Evolutionary conservation across 2,113 vertebrate species (phyloP), one percentile per base, ranked within the genome.

Genomic region (Epinephelus cyanopodus): DNA sequence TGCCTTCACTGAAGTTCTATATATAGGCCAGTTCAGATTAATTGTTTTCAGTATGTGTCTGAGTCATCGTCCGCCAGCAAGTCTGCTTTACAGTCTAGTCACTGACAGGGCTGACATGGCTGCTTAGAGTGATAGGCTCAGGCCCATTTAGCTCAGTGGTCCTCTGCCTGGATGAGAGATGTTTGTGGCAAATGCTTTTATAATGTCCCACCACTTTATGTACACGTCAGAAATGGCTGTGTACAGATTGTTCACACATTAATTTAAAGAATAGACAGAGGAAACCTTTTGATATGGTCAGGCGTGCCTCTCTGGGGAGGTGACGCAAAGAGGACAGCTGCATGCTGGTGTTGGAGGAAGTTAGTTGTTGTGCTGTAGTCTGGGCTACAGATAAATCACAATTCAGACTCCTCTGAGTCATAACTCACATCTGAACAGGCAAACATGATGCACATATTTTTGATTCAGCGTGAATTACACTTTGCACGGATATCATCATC

Each of bases 11-110:
- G 42, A 14, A 13, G 15, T 33, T 69, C 72, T 83, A 81, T 76
- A 76, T 81, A 73, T 81, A 78, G 48, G 13, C 9, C 61, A 8
- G 47, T 33, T 84, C 48, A 17, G 3, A 70, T 72, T 14, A 65
- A 25, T 82, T 9, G 29, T n/a, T 71, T 33, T 77, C 71, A 37
- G 33, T 17, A 5, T 54, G 66, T 4, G 33, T 79, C 69, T 63
- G 68, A 77, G 39, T 82, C 64, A 78, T 69, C 64, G 25, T 77
- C 19, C 33, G 74, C 13, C n/a, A 27, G 21, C 23, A 47, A 23
- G 58, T 80, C 11, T 72, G 60, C 63, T 6, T 54, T 23, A 25
- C 23, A 77, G 67, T 8, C 7, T 14, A 3, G 54, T 29, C 47
- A 23, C 50, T 63, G 27, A 14, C 18, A 60, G 48, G 21, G 47